Conservation (phyloP, 2,113 vertebrate genomes). For the Alectura lathami region DNA sequence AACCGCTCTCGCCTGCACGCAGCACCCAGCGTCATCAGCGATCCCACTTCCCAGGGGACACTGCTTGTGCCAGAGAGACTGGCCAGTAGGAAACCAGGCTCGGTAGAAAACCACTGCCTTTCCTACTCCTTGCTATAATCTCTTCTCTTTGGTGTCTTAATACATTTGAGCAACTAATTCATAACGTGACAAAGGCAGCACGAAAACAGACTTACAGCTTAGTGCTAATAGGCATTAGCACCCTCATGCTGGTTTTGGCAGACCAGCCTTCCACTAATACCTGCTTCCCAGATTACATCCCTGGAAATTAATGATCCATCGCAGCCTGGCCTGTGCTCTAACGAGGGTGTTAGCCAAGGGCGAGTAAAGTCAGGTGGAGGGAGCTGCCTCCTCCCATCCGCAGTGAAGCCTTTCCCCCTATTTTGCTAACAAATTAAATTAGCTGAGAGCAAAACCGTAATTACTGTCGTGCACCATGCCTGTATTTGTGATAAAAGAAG, state of each 20-base stretch:
- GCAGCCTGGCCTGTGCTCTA: constrained; percentile 38
- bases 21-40: neutral
- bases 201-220: constrained; percentile 19
- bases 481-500: constrained; percentile 51
- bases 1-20: rapidly evolving
- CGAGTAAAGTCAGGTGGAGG: constrained; percentile 70
- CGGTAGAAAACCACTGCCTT: neutral
- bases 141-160: neutral
- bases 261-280: constrained; percentile 39
- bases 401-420: constrained; percentile 50
- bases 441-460: constrained; percentile 74
- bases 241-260: constrained; percentile 43
- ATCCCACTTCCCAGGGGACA: neutral
- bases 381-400: constrained; percentile 41
- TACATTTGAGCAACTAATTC: constrained; percentile 37
- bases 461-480: constrained; percentile 62
- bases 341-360: constrained; percentile 70
- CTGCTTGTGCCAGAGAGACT: neutral
- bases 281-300: constrained; percentile 66
- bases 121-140: neutral
- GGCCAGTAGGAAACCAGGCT: neutral
- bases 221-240: constrained; percentile 60
- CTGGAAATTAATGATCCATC: constrained; percentile 76
- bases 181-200: constrained; percentile 19
- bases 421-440: constrained; percentile 74